Evolutionary conservation across 2,113 vertebrate species (phyloP), one percentile per base, ranked within the genome.

Genomic region (Glaucomys volans): DNA sequence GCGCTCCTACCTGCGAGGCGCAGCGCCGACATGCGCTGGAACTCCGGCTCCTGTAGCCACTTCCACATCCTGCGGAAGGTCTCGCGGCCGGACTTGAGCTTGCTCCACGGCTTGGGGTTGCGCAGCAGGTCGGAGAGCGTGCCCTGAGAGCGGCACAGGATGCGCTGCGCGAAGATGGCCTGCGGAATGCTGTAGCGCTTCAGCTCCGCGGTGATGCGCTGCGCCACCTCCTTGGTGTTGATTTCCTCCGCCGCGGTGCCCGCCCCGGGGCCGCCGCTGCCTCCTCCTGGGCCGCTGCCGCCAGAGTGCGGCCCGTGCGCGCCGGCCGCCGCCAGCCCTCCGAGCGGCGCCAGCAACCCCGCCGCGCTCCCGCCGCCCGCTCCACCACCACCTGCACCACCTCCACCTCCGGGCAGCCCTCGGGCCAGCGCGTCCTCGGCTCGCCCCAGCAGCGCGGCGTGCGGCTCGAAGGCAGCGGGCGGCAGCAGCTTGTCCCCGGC

Each of bases 51-150:
- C 97, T 99, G 99, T 80, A 99, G 99, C 99, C 99, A 99, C 98
- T 99, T 99, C 99, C 99, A 99, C 99, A 99, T 99, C 98, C 99
- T 99, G 94, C 99, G 98, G 98, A 99, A 99, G 94, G 99, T 99
- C 99, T 99, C 99, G 32, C 99, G 99, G 92, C 99, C 99, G 1
- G 99, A 99, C 98, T 99, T 99, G 98, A 99, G 99, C 98, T 99
- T 99, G 99, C 99, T 99, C 99, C 99, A 99, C 83, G 99, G 99
- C 98, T 99, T 99, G 98, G 99, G 99, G 97, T 99, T 99, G 96
- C 99, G 98, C 98, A 99, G 99, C 97, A 99, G 99, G 98, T 99
- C 99, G 77, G 99, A 99, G 90, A 99, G 99, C 59, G 99, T 99
- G 97, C 99, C 99, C 98, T 99, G 99, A 69, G 99, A 99, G 95